Conservation (phyloP, 1,140 invertebrate species). For the Orchestia grillus region DNA sequence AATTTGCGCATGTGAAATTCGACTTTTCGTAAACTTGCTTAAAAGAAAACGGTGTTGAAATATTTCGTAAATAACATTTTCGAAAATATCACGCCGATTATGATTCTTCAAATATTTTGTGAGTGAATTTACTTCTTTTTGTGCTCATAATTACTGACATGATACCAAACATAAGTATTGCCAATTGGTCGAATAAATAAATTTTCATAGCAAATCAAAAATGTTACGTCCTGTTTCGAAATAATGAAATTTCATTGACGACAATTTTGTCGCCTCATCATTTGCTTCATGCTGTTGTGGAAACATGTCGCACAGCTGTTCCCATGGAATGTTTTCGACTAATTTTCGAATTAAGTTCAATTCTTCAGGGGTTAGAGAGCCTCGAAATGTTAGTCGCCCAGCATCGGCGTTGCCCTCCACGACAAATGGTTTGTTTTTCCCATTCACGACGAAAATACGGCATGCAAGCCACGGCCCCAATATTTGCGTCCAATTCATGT, state of each 20-base stretch:
- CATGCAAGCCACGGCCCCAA: too few relatives aligned
- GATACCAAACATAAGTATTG: not conserved
- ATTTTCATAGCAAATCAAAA: not conserved
- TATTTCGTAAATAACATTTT: too few relatives aligned
- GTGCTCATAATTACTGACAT: not conserved
- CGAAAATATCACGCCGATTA: too few relatives aligned
- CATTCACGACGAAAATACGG: too few relatives aligned
- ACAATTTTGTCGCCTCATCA: not conserved
- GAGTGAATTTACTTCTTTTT: not conserved
- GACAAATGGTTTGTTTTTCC: not conserved
- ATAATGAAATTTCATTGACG: not conserved
- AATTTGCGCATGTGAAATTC: not conserved
- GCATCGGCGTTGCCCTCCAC: not conserved
- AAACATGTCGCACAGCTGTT: not conserved
- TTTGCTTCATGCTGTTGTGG: not conserved
- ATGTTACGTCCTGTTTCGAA: not conserved
- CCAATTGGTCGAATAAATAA: not conserved
- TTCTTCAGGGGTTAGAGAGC: too few relatives aligned
- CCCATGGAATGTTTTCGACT: not conserved
- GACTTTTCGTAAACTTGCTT: not conserved
- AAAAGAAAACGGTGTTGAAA: not conserved
- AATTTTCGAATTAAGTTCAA: not conserved
- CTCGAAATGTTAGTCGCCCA: not conserved
- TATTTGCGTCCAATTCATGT: too few relatives aligned
- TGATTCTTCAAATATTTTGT: too few relatives aligned